Evolutionary conservation across 2,113 vertebrate genomes (phyloP), one percentile per base, ranked within the genome.

Genomic region (Egretta garzetta): DNA sequence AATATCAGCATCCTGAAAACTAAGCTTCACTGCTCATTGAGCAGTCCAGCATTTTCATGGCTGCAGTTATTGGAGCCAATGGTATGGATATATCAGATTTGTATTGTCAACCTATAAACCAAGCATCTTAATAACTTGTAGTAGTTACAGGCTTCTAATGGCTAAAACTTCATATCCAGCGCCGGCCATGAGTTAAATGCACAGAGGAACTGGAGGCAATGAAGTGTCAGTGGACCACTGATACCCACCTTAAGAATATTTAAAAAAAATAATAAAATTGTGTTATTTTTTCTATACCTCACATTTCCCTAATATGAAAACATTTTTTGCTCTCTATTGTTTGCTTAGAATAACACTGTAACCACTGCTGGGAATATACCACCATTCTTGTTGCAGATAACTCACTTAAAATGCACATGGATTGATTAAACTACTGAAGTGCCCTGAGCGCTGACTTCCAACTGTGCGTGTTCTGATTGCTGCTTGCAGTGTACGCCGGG

Each of bases 381-480:
- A 73, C 76, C 9, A 7, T 94, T 88, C 62, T 77, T 39, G 45
- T 76, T 87, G 80, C 88, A 90, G 92, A 93, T 94, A 97, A 96
- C 80, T 97, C 80, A 80, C 96, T 98, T 97, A 97, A 96, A 95
- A 97, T 97, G 95, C 50, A 56, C 49, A 27, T 17, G 90, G 88
- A 96, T 95, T 98, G 96, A 97, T 98, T 97, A 82, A 97, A 93
- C 64, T 73, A 24, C 84, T 88, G 75, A 85, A 95, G 91, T 76
- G 60, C 91, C 94, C 92, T 67, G 73, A 96, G 87, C 47, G 0
- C 68, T 71, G 88, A 14, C 68, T 96, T 90, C 98, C 97, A 89
- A 45, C 95, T 95, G 94, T 94, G 93, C 24, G 1, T 6, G 4
- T 81, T 96, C 97, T 97, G 95, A 97, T 97, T 98, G 66, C 84